These are phyloP conservation scores for Pogoniulus pusillus DNA, from an alignment of 2,797 vertebrate species.

Conservation along the genomic window DNA sequence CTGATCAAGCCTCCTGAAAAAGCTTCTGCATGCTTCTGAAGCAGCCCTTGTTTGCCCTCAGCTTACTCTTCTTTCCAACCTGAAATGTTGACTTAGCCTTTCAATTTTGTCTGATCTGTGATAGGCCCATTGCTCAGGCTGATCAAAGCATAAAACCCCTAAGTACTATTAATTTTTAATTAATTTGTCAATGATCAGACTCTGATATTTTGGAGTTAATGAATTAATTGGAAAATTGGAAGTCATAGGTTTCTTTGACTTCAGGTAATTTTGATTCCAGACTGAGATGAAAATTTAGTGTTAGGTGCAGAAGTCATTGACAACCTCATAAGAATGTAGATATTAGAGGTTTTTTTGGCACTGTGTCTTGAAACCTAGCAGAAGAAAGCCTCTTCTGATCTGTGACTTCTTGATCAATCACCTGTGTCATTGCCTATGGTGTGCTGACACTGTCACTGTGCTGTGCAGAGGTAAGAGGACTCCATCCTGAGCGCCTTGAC, in stretches of 20 bases:
- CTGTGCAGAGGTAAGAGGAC: not conserved
- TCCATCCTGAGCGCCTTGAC: not conserved
- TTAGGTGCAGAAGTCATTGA: not conserved
- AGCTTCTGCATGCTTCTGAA: not conserved
- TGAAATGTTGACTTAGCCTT: not conserved
- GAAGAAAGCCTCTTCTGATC: not conserved
- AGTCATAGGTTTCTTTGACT: not conserved
- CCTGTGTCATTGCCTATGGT: not conserved
- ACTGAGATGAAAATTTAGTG: not conserved
- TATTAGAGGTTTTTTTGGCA: not conserved
- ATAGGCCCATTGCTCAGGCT: not conserved
- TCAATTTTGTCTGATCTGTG: too few relatives aligned
- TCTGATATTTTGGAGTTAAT: not conserved
- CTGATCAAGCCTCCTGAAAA: not conserved
- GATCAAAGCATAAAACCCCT: not conserved
- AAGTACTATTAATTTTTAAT: not conserved
- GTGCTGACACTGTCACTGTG: not conserved
- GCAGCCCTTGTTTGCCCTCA: not conserved
- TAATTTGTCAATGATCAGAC: not conserved
- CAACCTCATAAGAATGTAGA: not conserved
- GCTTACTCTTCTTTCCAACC: not conserved
- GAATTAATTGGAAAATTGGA: not conserved
- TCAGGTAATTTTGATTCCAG: not conserved
- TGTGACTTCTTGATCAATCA: accelerated
- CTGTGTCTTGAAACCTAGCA: not conserved